Base-by-base conservation (phyloP, 1,140 invertebrate genomes). In the Calliphora vicina region DNA sequence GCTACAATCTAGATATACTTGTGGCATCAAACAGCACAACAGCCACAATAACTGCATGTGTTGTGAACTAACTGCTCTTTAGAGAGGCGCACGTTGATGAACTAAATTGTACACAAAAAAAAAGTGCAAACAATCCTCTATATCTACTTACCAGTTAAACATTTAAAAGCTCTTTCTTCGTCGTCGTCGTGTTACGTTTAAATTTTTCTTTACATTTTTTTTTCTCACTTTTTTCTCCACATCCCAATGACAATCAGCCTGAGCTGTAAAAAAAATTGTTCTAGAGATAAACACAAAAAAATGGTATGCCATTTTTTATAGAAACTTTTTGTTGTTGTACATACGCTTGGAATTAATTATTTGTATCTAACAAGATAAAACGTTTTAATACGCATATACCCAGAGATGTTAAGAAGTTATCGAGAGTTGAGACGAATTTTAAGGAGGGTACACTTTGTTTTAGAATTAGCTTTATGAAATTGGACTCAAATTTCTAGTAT, bases 321-420 rank as follows among this genome's bases (percentile, higher is more conserved):
- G 12, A 17, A 50, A 50, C 15, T 50, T 17, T 50, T 50, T 50
- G 3, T 50, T 6, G 12, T 50, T 50, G n/a, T n/a, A 35, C 35
- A 35, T n/a, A 57, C 20, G 61, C 25, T 67, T 20, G 61, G 61
- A 67, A 67, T 67, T 67, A 67, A 67, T 67, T 67, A 67, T 67
- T 67, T 67, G 61, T 23, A 67, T 67, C 61, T 67, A 67, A 67
- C 61, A 67, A 67, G 61, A 67, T 67, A 67, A 67, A 67, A 20
- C 61, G 61, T 67, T 67, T 67, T 67, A 23, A 67, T 25, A 67
- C 61, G 12, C 61, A 23, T n/a, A n/a, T n/a, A n/a, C n/a, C n/a
- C n/a, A n/a, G n/a, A n/a, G n/a, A n/a, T n/a, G n/a, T n/a, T n/a
- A n/a, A n/a, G n/a, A n/a, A n/a, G n/a, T n/a, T n/a, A n/a, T n/a